Conservation (phyloP, 2,888 invertebrate genomes). For the Flexamia atlantica region DNA sequence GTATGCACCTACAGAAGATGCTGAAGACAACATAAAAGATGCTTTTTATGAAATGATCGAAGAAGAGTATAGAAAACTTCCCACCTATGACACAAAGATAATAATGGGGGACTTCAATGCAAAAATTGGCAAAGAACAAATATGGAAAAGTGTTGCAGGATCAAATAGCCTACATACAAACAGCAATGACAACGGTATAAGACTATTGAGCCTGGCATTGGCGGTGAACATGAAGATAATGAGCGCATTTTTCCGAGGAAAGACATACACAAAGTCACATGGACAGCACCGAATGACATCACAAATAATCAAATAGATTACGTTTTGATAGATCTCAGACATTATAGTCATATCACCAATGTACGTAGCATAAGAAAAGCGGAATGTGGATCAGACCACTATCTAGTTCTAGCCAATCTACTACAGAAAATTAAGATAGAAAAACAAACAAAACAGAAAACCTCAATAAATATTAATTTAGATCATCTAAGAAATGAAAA, state of each 20-base stretch:
- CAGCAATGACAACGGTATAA: too few relatives aligned
- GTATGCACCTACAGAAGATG: slow-evolving; percentile 64
- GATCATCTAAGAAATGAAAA: too few relatives aligned
- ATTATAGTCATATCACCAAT: slow-evolving; percentile 29
- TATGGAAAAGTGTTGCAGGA: not conserved
- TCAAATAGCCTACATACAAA: too few relatives aligned
- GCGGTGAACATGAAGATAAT: not conserved
- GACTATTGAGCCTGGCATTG: not conserved
- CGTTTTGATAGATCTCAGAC: slow-evolving; percentile 58
- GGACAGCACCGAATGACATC: slow-evolving; percentile 64
- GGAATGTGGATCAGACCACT: slow-evolving; percentile 58
- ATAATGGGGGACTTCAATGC: not conserved
- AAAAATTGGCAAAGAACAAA: not conserved
- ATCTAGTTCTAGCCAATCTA: slow-evolving; percentile 39
- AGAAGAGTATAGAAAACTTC: not conserved
- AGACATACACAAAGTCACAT: slow-evolving; percentile 39
- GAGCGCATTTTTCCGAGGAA: slow-evolving; percentile 13
- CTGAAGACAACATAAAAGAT: slow-evolving; percentile 1
- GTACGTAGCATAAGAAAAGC: slow-evolving; percentile 59
- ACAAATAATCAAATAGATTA: slow-evolving; percentile 59
- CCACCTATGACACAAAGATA: not conserved
- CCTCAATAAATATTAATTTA: slow-evolving; percentile 22
- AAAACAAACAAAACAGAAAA: not conserved
- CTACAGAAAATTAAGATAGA: slow-evolving; percentile 23
- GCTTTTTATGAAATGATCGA: slow-evolving; percentile 45